Evolutionary conservation across 2,113 vertebrate genomes (phyloP).

Genomic region (Syngnathus typhle): DNA sequence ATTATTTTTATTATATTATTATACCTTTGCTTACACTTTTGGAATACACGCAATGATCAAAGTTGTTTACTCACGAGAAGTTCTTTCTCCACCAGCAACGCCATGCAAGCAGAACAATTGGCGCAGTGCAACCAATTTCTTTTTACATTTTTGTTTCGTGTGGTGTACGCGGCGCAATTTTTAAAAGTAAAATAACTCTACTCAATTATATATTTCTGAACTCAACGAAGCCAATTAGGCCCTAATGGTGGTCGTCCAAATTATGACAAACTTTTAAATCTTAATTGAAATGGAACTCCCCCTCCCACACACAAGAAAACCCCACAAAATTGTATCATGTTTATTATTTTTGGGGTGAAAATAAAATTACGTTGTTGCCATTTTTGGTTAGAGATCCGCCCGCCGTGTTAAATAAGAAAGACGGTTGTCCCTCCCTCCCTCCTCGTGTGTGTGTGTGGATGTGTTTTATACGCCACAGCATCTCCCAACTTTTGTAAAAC

Average conservation of each 20-base stretch:
- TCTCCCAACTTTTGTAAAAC: slow-evolving; percentile 70
- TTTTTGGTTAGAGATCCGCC: slow-evolving; percentile 9
- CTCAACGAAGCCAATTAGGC: too few relatives aligned
- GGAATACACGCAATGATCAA: too few relatives aligned
- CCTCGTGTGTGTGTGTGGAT: neutral
- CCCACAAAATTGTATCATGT: neutral
- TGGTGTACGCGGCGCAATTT: neutral
- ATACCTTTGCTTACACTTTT: too few relatives aligned
- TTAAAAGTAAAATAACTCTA: neutral
- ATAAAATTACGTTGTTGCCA: neutral
- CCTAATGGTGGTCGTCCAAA: too few relatives aligned
- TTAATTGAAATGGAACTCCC: neutral
- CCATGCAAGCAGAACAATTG: neutral
- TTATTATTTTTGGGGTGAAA: too few relatives aligned
- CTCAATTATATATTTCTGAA: too few relatives aligned
- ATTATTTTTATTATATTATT: too few relatives aligned
- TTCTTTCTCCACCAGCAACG: neutral
- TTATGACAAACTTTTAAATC: neutral
- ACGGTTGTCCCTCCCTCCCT: slow-evolving; percentile 7
- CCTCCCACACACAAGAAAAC: too few relatives aligned
- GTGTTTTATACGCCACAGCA: slow-evolving; percentile 42
- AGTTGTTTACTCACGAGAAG: neutral
- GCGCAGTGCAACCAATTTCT: neutral
- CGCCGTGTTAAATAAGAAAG: slow-evolving; percentile 27
- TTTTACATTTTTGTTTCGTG: neutral